Evolutionary conservation across 2,888 invertebrate species (phyloP).

Genomic region (Tridacna crocea): DNA sequence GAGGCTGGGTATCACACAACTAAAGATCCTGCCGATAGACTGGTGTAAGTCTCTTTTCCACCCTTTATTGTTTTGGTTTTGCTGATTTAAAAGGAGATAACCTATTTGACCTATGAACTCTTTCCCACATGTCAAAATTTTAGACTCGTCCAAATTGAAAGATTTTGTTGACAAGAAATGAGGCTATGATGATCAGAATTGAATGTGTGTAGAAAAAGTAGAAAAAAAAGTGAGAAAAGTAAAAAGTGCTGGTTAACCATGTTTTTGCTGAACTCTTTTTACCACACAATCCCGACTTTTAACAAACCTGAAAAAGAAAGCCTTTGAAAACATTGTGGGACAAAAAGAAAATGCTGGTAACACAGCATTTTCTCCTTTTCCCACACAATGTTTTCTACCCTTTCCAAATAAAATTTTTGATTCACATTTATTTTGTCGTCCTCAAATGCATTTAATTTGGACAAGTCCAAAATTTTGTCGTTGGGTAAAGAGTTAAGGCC

Average conservation of each 20-base stretch:
- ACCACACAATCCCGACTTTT: too few relatives aligned
- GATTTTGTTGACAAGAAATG: neutral
- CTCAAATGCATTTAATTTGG: too few relatives aligned
- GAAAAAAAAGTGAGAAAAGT: too few relatives aligned
- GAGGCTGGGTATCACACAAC: slow-evolving; percentile 77
- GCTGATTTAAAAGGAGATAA: neutral
- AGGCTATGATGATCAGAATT: too few relatives aligned
- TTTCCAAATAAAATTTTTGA: too few relatives aligned
- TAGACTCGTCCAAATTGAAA: neutral
- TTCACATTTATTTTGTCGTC: too few relatives aligned
- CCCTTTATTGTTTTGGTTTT: neutral
- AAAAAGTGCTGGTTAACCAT: too few relatives aligned
- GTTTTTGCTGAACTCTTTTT: too few relatives aligned
- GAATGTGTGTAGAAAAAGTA: too few relatives aligned
- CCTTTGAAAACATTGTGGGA: neutral
- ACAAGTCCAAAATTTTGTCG: too few relatives aligned
- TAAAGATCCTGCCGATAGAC: slow-evolving; percentile 77
- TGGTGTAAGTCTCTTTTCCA: slow-evolving; percentile 73
- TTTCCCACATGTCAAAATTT: neutral
- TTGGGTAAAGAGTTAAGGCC: too few relatives aligned
- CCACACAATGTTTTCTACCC: neutral
- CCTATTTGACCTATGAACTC: neutral
- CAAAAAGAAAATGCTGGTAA: neutral
- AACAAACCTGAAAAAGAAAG: too few relatives aligned
- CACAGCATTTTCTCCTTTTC: slow-evolving; percentile 2